Evolutionary conservation across 2,797 vertebrate genomes (phyloP), one percentile per base, ranked within the genome.

Genomic region (Cirrhinus molitorella): DNA sequence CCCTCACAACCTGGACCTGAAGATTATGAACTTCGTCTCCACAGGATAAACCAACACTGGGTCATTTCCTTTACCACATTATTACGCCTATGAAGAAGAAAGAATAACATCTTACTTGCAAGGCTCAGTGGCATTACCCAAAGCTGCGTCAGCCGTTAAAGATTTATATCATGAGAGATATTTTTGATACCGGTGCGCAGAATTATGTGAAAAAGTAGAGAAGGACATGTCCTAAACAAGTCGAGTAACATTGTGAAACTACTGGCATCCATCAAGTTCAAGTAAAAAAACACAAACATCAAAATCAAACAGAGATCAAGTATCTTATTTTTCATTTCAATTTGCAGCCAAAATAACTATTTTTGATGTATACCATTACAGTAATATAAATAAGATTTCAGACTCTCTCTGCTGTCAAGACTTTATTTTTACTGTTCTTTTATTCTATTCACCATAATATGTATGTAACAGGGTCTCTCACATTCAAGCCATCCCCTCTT

Each of bases 11-110:
- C 37, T 8, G 47, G 67, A 79, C 47, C 51, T 43, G 23, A 74
- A 71, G 67, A 86, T 83, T 78, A 85, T 53, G 40, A 67, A n/a
- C 47, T 55, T 49, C 34, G n/a, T n/a, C n/a, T n/a, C n/a, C n/a
- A n/a, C 81, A 85, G 57, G 34, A 47, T 25, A 45, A 88, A 51
- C 21, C 37, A 77, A 80, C 23, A 17, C 28, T 68, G 37, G 63
- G 76, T 83, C 63, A 70, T 19, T 47, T 78, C 28, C 63, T 45
- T 61, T 40, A 57, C 13, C 61, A 81, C 11, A 59, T 13, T 74
- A 25, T 79, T 7, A 34, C 17, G 59, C 17, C 21, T 40, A 47
- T 21, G 28, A 49, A 59, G 8, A 70, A 70, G 40, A 19, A 11
- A 11, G 1, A 81, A 72, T 16, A 59, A 31, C 8, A 71, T 21